Percentiles rank a stretch among this genome's conserved stretches.
Evolutionary conservation across 92 coral and sea anemone species (phyloP).

Genomic region (Siderastrea radians): DNA sequence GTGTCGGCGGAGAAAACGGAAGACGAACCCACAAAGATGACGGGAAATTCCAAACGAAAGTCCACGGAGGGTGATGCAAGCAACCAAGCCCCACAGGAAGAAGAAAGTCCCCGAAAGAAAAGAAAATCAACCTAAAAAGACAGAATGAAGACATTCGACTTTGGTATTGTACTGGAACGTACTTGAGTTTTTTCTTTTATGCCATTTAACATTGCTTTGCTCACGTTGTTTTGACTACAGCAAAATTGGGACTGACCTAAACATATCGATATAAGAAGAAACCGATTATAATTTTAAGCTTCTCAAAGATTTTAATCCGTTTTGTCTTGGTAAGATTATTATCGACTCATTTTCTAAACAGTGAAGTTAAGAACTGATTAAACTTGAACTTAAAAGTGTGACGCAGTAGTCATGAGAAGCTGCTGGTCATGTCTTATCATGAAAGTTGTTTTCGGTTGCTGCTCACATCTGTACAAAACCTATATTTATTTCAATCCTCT

Average conservation of each 20-base stretch:
- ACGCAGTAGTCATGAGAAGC: not conserved
- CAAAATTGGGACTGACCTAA: not conserved
- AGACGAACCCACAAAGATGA: constrained; percentile 28
- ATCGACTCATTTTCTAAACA: not conserved
- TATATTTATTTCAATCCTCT: not conserved
- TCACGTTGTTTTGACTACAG: not conserved
- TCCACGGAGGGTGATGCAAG: constrained; percentile 18
- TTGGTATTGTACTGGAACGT: constrained; percentile 15
- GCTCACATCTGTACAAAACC: not conserved
- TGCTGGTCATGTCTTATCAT: not conserved
- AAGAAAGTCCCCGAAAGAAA: constrained; percentile 79
- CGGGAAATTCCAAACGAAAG: constrained; percentile 40
- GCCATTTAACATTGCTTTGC: not conserved
- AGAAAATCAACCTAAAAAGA: constrained; percentile 61
- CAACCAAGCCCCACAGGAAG: constrained; percentile 42
- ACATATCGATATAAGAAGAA: not conserved
- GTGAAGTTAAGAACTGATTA: not conserved
- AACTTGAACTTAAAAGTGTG: not conserved
- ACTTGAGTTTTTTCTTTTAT: not conserved
- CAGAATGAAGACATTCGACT: not conserved
- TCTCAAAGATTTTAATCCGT: constrained; percentile 12
- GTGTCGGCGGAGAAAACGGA: constrained; percentile 50
- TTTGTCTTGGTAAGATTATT: constrained; percentile 14
- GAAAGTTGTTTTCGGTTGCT: not conserved
- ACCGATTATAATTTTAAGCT: constrained; percentile 16